Percentiles rank a stretch among this genome's conserved stretches.
Conservation (phyloP, 2,888 invertebrate genomes). For the Polydrusus pterygomalis region DNA sequence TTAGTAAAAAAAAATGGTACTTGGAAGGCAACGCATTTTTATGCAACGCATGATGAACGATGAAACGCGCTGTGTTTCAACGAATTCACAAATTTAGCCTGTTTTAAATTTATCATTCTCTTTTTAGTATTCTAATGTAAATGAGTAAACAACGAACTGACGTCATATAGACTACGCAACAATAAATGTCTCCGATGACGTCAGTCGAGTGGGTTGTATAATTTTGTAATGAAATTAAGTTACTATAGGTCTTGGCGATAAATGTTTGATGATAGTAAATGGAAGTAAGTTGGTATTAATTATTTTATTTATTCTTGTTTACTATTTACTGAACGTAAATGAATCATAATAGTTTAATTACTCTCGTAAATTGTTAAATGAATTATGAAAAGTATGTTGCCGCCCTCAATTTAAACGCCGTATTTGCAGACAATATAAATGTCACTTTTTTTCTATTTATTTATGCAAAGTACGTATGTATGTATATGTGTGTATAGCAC, state of each 20-base stretch:
- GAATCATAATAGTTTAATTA: background rate
- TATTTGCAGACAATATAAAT: no score
- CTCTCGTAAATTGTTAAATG: no score
- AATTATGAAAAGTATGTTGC: no score
- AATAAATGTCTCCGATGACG: conserved; percentile 18
- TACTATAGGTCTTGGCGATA: background rate
- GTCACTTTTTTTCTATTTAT: no score
- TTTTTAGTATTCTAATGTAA: conserved; percentile 8
- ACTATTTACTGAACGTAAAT: background rate
- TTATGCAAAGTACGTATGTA: no score
- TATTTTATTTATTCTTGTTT: background rate
- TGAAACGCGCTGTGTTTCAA: background rate
- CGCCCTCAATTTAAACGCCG: no score
- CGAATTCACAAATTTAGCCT: no score
- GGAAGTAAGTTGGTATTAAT: background rate
- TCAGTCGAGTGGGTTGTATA: conserved; percentile 3
- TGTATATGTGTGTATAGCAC: no score
- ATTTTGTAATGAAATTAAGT: conserved; percentile 5
- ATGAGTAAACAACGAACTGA: background rate
- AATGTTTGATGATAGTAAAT: background rate
- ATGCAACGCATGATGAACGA: no score
- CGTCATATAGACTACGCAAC: conserved; percentile 6
- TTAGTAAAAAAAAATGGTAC: no score
- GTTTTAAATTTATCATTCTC: conserved; percentile 24
- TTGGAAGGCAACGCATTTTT: no score